A percentile compares a stretch with the other conserved stretches of the same genome.
Conservation (phyloP, 2,888 invertebrate genomes). For the Hecatera dysodea region DNA sequence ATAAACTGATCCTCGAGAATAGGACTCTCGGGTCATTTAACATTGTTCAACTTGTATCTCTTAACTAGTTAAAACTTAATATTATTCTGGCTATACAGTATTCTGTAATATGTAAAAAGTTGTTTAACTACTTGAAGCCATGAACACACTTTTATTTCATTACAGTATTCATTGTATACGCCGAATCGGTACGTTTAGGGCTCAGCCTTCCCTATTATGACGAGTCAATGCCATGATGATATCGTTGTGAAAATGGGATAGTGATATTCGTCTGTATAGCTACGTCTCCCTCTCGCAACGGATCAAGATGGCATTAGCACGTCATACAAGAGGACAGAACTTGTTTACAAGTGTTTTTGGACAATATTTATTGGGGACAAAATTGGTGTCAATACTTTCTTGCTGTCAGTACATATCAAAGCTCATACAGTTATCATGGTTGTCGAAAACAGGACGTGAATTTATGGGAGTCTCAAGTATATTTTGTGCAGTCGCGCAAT, state of each 20-base stretch:
- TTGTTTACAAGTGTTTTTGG: not conserved
- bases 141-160: conserved; percentile 65
- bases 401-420: too few species aligned
- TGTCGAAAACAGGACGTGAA: not conserved
- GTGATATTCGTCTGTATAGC: too few species aligned
- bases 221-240: too few species aligned
- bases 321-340: too few species aligned
- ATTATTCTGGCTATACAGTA: conserved; percentile 57
- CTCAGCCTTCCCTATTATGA: too few species aligned
- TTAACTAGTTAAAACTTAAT: conserved; percentile 35
- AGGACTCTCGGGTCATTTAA: not conserved
- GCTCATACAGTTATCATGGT: too few species aligned
- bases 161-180: conserved; percentile 31
- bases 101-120: conserved; percentile 61
- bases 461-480: conserved; percentile 6
- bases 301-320: too few species aligned
- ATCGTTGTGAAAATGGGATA: too few species aligned
- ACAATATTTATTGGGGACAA: not conserved
- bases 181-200: conserved; percentile 21
- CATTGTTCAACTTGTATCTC: conserved; percentile 42
- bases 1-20: not conserved
- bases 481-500: conserved; percentile 1
- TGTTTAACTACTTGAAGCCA: conserved; percentile 61
- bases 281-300: too few species aligned
- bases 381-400: too few species aligned